Evolutionary conservation across 1,140 invertebrate species (phyloP).

Genomic region (Drosophila chauvacae): DNA sequence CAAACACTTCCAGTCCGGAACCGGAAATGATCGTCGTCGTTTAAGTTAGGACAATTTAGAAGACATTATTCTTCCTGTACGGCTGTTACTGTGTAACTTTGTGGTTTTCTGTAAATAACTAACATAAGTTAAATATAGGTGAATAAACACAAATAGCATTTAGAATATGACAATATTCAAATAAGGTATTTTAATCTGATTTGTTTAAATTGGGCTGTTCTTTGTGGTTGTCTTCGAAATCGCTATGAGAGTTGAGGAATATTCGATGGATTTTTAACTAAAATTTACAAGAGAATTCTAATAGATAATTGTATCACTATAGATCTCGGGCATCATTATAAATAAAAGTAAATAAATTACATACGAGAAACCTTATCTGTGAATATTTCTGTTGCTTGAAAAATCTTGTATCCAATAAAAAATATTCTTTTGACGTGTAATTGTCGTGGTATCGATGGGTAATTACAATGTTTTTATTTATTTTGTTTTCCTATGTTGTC

Average conservation of each 20-base stretch:
- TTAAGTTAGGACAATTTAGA: constrained; percentile 1
- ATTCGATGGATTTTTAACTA: background rate
- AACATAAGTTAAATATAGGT: background rate
- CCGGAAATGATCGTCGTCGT: constrained; percentile 67
- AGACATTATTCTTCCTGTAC: background rate
- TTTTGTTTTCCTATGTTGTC: no score
- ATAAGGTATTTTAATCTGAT: background rate
- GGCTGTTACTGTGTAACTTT: constrained; percentile 48
- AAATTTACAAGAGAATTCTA: background rate
- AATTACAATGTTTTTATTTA: no score
- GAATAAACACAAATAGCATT: constrained; percentile 2
- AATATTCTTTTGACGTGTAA: no score
- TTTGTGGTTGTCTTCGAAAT: background rate
- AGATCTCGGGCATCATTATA: no score
- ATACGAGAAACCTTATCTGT: no score
- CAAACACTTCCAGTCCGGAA: constrained; percentile 81
- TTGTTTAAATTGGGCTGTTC: background rate
- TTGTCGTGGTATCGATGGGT: no score
- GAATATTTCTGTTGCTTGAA: no score
- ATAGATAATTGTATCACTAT: background rate
- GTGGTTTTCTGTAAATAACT: constrained; percentile 38
- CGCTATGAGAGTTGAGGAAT: no score
- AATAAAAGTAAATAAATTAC: no score
- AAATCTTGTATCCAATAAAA: no score
- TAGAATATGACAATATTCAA: background rate